Evolutionary conservation across 2,888 invertebrate species (phyloP).

Genomic region (Tinea semifulvella): DNA sequence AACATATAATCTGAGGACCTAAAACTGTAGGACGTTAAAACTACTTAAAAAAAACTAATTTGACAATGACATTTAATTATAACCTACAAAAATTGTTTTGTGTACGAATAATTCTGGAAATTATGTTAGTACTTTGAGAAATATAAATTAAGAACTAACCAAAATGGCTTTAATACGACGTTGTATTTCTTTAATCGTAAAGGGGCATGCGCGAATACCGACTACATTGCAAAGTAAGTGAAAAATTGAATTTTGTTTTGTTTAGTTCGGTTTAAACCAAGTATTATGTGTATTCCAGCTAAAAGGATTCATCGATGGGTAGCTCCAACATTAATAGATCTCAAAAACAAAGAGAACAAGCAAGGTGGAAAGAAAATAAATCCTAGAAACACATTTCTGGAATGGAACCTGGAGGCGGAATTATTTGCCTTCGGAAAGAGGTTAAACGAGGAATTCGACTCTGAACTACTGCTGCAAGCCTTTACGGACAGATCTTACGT

Average conservation of each 20-base stretch:
- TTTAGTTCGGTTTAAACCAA: neutral
- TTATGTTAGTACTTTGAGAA: too few species aligned
- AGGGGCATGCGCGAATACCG: slow-evolving; percentile 29
- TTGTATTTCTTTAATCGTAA: slow-evolving; percentile 34
- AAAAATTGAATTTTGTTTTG: slow-evolving; percentile 5
- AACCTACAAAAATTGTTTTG: slow-evolving; percentile 2
- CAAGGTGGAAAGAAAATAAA: slow-evolving; percentile 61
- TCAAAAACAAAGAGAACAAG: slow-evolving; percentile 67
- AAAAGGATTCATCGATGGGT: slow-evolving; percentile 69
- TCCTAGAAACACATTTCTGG: slow-evolving; percentile 71
- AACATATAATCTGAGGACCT: too few species aligned
- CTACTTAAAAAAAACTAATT: too few species aligned
- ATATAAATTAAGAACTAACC: neutral
- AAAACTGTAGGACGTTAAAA: too few species aligned
- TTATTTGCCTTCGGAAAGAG: slow-evolving; percentile 88
- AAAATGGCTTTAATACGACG: slow-evolving; percentile 44
- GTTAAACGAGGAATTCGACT: slow-evolving; percentile 83
- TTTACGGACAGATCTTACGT: slow-evolving; percentile 84
- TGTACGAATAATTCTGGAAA: too few species aligned
- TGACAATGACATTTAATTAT: too few species aligned
- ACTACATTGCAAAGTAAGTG: slow-evolving; percentile 34
- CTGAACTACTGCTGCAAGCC: slow-evolving; percentile 74
- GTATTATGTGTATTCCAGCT: neutral
- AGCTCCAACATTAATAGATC: slow-evolving; percentile 70
- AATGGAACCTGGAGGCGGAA: slow-evolving; percentile 91